These are phyloP conservation scores for Merops nubicus DNA, from an alignment of 2,113 vertebrate genomes.

Conservation along the genomic window DNA sequence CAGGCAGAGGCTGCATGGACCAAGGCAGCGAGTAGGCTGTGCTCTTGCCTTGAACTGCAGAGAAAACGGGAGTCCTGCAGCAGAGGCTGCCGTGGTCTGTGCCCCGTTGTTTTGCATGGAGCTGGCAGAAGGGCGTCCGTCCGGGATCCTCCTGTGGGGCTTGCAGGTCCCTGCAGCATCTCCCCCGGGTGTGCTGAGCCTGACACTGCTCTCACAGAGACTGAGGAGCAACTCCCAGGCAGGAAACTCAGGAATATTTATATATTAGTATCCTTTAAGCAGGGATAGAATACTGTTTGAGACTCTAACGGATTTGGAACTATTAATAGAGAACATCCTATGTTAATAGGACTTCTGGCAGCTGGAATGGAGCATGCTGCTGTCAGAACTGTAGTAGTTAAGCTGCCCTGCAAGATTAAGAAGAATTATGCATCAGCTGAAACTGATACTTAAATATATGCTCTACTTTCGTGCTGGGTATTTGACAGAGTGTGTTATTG, in stretches of 20 bases:
- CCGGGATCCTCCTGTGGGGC: background rate
- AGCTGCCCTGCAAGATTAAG: background rate
- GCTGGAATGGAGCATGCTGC: background rate
- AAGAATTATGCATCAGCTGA: background rate
- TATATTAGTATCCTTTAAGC: background rate
- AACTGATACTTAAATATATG: background rate
- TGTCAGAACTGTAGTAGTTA: background rate
- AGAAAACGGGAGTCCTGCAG: background rate
- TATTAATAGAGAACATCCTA: background rate
- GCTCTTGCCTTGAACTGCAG: background rate
- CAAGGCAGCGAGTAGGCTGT: fast-evolving
- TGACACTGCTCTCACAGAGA: fast-evolving
- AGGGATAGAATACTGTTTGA: background rate
- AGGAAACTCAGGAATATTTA: background rate
- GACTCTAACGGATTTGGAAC: background rate
- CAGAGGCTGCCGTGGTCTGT: background rate
- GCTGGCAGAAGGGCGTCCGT: fast-evolving
- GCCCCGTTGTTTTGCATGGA: fast-evolving
- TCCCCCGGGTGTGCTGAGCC: background rate
- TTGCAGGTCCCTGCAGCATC: background rate
- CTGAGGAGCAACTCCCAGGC: background rate
- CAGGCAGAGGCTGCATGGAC: background rate
- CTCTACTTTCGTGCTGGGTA: background rate
- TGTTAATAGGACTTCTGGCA: background rate
- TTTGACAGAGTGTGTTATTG: background rate